These are phyloP conservation scores for Pseudochirops cupreus DNA, from an alignment of 2,797 vertebrate genomes.

Conservation along the genomic window DNA sequence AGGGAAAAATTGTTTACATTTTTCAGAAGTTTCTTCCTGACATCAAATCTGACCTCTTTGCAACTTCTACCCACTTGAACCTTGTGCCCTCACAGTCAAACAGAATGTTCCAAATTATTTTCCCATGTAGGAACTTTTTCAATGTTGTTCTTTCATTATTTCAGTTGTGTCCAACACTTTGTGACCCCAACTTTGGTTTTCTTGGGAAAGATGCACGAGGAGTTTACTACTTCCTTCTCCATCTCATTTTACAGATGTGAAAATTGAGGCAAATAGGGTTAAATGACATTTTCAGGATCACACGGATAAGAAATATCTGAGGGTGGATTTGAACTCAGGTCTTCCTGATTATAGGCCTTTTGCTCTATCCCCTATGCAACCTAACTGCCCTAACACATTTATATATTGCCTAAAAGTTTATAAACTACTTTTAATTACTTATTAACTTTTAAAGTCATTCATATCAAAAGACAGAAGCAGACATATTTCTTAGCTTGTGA, in stretches of 20 bases:
- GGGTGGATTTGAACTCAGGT: neutral
- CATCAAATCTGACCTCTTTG: neutral
- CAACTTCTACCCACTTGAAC: neutral
- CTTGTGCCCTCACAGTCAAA: neutral
- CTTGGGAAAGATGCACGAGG: neutral
- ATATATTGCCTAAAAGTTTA: neutral
- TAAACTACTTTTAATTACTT: neutral
- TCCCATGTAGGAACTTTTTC: neutral
- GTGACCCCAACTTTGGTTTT: neutral
- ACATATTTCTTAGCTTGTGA: neutral
- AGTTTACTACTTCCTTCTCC: neutral
- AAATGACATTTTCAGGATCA: neutral
- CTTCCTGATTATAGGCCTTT: neutral
- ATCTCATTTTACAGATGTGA: neutral
- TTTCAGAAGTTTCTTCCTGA: neutral
- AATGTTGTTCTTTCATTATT: neutral
- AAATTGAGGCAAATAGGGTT: neutral
- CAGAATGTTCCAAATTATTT: neutral
- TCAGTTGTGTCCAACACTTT: neutral
- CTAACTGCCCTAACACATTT: neutral
- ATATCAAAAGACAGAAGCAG: neutral
- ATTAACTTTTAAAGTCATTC: neutral
- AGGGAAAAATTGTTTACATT: neutral
- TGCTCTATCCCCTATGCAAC: neutral
- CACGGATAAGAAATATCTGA: neutral